These are phyloP conservation scores for Aviceda subcristata DNA, from an alignment of 2,113 vertebrate species.

Conservation along the genomic window DNA sequence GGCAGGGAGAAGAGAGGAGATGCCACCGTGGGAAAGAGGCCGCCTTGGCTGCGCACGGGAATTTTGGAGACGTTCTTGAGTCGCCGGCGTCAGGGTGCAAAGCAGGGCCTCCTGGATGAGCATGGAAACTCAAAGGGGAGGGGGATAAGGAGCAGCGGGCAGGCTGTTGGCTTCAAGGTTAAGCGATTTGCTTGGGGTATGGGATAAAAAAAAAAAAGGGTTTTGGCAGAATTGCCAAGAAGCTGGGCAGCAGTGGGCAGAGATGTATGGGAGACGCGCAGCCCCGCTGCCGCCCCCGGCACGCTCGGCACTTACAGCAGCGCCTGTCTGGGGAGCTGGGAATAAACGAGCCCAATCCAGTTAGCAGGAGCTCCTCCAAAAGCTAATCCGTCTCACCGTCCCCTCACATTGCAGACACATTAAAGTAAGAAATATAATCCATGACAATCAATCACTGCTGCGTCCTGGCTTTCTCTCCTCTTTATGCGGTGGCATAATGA, in stretches of 20 bases:
- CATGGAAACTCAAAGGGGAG: neutral
- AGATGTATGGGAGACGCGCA: neutral
- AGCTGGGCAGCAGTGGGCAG: neutral
- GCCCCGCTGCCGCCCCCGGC: neutral
- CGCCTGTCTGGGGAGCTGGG: neutral
- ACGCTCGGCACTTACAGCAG: neutral
- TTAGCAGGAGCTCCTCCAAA: slow-evolving; percentile 33
- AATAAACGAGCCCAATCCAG: neutral
- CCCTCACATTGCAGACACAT: slow-evolving; percentile 57
- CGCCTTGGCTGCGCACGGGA: neutral
- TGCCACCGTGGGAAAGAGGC: neutral
- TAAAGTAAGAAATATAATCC: slow-evolving; percentile 66
- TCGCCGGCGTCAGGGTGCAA: neutral
- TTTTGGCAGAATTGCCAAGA: neutral
- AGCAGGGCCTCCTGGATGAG: neutral
- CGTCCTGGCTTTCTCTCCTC: slow-evolving; percentile 61
- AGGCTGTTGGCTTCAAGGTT: neutral
- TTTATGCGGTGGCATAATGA: slow-evolving; percentile 66
- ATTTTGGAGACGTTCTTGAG: neutral
- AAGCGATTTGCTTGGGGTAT: accelerated
- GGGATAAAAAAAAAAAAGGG: neutral
- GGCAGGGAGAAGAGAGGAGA: neutral
- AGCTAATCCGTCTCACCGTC: neutral
- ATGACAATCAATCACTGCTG: slow-evolving; percentile 57
- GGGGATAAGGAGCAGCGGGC: neutral